Conservation (phyloP, 1,140 invertebrate species). For the Sminthurinus signatus region DNA sequence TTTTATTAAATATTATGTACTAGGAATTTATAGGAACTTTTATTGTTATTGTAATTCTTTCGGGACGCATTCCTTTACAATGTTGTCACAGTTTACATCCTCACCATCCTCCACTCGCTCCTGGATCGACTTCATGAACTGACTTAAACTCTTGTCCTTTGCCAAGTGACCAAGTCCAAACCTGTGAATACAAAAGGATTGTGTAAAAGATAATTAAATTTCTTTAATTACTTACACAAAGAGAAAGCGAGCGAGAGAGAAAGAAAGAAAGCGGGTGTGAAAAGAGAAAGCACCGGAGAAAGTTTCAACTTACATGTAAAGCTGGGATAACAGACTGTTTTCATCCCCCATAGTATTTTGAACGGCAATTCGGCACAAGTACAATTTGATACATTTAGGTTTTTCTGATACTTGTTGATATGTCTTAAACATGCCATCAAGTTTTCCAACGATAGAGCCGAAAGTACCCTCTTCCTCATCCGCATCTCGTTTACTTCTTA, state of each 20-base stretch:
- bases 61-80: conserved; percentile 27
- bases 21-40: no score
- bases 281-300: conserved; percentile 1
- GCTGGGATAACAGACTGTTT: conserved; percentile 24
- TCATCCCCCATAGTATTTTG: conserved; percentile 29
- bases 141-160: conserved; percentile 20
- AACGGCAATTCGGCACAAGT: conserved; percentile 34
- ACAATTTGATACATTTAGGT: conserved; percentile 33
- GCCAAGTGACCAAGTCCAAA: conserved; percentile 30
- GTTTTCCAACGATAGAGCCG: conserved; percentile 33
- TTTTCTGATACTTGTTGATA: conserved; percentile 28
- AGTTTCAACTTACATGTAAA: conserved; percentile 35
- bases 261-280: not conserved
- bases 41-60: not conserved
- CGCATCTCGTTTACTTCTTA: conserved; percentile 21
- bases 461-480: conserved; percentile 24
- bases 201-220: not conserved
- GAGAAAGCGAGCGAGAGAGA: not conserved
- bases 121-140: conserved; percentile 30
- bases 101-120: conserved; percentile 30
- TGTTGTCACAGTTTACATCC: conserved; percentile 35
- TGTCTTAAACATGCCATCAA: conserved; percentile 35
- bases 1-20: not conserved
- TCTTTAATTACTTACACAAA: not conserved
- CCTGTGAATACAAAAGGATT: conserved; percentile 14